These are phyloP conservation scores for Rallus crepitans DNA, from an alignment of 2,797 vertebrate species.

Conservation along the genomic window DNA sequence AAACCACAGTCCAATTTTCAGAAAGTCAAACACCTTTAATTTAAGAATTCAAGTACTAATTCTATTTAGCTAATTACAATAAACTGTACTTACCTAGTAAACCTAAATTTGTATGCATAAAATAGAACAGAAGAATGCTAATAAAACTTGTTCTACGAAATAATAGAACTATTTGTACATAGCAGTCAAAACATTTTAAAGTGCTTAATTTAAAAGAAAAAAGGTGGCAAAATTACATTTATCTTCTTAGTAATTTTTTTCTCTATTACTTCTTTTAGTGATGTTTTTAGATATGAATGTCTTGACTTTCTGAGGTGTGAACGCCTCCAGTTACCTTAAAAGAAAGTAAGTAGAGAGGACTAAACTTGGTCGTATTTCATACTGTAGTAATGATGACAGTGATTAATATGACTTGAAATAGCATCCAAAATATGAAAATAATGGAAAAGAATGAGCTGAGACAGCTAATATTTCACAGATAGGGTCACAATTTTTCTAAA, in stretches of 20 bases:
- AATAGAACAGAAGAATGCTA: background rate
- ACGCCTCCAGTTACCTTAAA: background rate
- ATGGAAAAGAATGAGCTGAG: background rate
- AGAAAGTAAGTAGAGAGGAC: background rate
- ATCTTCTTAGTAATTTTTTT: constrained; percentile 11
- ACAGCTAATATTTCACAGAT: background rate
- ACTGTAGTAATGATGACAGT: background rate
- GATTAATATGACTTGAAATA: background rate
- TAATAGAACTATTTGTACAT: background rate
- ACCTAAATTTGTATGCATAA: background rate
- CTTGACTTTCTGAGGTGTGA: background rate
- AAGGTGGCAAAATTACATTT: background rate
- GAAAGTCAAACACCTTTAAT: background rate
- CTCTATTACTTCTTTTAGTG: background rate
- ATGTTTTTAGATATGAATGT: background rate
- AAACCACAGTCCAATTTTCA: background rate
- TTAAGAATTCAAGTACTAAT: background rate
- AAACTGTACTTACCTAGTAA: background rate
- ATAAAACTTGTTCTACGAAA: background rate
- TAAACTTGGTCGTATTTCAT: background rate
- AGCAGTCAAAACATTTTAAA: constrained; percentile 39
- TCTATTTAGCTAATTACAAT: background rate
- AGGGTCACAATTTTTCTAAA: background rate
- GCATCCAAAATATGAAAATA: background rate
- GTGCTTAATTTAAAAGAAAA: background rate